These are phyloP conservation scores for Gortyna flavago DNA, from an alignment of 2,888 invertebrate genomes.

Conservation along the genomic window DNA sequence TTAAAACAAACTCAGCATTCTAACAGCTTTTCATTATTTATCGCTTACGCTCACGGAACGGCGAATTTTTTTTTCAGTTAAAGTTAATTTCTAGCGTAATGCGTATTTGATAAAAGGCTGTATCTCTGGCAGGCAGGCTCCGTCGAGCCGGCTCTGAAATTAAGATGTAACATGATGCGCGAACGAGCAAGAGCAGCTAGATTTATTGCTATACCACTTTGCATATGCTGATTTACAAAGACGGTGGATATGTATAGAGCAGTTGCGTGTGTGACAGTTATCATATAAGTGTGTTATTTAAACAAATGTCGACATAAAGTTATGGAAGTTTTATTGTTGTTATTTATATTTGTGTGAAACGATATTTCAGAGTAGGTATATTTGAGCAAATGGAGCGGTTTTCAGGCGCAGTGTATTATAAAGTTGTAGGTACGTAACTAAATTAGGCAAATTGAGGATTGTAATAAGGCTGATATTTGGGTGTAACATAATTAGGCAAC, in stretches of 20 bases:
- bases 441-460: not conserved
- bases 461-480: not conserved
- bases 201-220: conserved; percentile 91
- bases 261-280: conserved; percentile 72
- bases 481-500: not conserved
- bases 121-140: conserved; percentile 89
- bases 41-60: conserved; percentile 85
- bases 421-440: not conserved
- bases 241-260: conserved; percentile 79
- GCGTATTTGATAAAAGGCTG: conserved; percentile 90
- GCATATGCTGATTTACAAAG: conserved; percentile 91
- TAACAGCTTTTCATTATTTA: conserved; percentile 88
- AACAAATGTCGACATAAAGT: conserved; percentile 30
- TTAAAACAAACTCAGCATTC: conserved; percentile 87
- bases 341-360: conserved; percentile 19
- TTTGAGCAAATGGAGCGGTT: not conserved
- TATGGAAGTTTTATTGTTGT: conserved; percentile 30
- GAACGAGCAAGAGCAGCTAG: conserved; percentile 90
- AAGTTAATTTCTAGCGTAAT: conserved; percentile 89
- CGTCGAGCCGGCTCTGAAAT: conserved; percentile 90
- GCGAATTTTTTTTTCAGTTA: conserved; percentile 81
- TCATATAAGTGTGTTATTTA: conserved; percentile 68
- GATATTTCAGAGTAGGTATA: not conserved
- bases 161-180: conserved; percentile 91
- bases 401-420: not conserved